Base-by-base conservation (phyloP, 2,797 vertebrate species). In the Perodicticus potto region DNA sequence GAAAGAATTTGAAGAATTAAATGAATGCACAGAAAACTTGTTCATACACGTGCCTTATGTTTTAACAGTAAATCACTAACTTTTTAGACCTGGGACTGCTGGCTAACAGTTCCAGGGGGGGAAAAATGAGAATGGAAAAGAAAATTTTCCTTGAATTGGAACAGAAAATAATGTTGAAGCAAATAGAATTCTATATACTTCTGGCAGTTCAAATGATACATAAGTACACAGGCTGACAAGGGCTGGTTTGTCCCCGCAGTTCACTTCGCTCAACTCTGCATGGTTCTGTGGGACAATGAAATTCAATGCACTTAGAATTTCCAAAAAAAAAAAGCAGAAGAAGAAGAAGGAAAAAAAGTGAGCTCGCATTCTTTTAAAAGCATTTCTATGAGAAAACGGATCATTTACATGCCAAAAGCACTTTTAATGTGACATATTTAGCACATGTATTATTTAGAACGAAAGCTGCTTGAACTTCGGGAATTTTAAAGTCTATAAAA, bases 401-500 rank as follows among this genome's bases (percentile, higher is more conserved):
- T 99, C 99, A 99, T 99, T 99, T 99, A 99, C 99, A 99, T 99
- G 99, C 98, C 99, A 99, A 99, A 99, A 98, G 99, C 99, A 99
- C 99, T 99, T 99, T 99, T 99, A 99, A 98, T 98, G 98, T 99
- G 99, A 99, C 99, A 99, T 99, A 99, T 99, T 99, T 99, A 99
- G 99, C 98, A 98, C 99, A 99, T 99, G 99, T 99, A 99, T 99
- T 99, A 99, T 99, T 99, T 99, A 99, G 98, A 99, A 99, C 89
- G 98, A 99, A 99, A 98, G 99, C 99, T 99, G 98, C 99, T 99
- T 99, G 99, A 99, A 99, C 99, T 99, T 99, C 98, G 98, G 96
- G 99, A 99, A 99, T 99, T 99, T 99, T 99, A 99, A 99, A 99
- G 99, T 99, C 99, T 99, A 98, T 99, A 99, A 99, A 99, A 99